Evolutionary conservation across 2,797 vertebrate genomes (phyloP).

Genomic region (Rhabdophis nuchalis): DNA sequence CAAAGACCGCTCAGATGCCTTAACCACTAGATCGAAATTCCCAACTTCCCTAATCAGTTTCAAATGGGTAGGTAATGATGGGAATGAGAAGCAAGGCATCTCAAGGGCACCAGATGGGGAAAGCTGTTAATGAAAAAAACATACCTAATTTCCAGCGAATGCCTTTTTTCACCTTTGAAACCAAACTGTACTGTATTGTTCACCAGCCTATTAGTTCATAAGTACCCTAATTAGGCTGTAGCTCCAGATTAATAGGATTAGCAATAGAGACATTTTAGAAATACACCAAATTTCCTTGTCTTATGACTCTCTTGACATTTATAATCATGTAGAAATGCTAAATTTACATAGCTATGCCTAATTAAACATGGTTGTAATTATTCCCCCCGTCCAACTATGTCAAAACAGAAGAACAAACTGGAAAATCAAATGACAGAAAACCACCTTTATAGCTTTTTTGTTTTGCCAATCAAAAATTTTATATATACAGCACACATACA

Average conservation of each 20-base stretch:
- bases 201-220: conserved; percentile 87
- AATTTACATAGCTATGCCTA: conserved; percentile 79
- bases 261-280: conserved; percentile 70
- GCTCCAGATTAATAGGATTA: conserved; percentile 78
- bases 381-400: conserved; percentile 55
- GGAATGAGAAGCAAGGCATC: background rate
- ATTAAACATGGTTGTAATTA: conserved; percentile 85
- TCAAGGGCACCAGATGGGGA: background rate
- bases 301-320: conserved; percentile 75
- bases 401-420: conserved; percentile 54
- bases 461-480: conserved; percentile 30
- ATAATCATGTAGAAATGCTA: conserved; percentile 74
- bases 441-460: conserved; percentile 40
- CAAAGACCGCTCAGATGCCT: background rate
- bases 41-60: background rate
- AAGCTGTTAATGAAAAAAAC: conserved; percentile 68
- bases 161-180: conserved; percentile 76
- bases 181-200: conserved; percentile 77
- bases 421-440: conserved; percentile 33
- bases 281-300: conserved; percentile 65
- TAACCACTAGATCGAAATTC: background rate
- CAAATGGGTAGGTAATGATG: background rate
- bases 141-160: conserved; percentile 68
- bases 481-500: too few relatives aligned
- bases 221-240: conserved; percentile 87